These are phyloP conservation scores for Prietella phreatophila DNA, from an alignment of 2,113 vertebrate species.

Conservation along the genomic window DNA sequence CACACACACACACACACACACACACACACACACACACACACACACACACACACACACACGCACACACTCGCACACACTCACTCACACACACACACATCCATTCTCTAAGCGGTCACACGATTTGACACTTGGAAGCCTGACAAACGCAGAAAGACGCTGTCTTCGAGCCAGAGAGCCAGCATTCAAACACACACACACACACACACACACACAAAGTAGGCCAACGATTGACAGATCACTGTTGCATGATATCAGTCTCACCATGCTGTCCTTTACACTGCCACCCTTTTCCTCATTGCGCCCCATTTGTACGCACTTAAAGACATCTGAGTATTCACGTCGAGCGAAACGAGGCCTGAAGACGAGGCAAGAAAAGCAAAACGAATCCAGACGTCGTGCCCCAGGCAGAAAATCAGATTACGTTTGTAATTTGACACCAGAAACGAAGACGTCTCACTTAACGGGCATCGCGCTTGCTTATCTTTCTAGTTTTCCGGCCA, in stretches of 20 bases:
- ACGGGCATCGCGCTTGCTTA: too few relatives aligned
- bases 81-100: background rate
- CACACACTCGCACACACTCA: background rate
- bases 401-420: constrained; percentile 15
- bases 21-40: background rate
- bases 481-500: background rate
- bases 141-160: constrained; percentile 36
- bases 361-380: background rate
- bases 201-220: constrained; percentile 1
- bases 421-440: constrained; percentile 22
- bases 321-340: background rate
- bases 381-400: background rate
- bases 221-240: constrained; percentile 10
- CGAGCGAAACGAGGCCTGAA: constrained; percentile 14
- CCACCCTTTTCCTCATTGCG: background rate
- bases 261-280: background rate
- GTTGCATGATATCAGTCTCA: constrained; percentile 13
- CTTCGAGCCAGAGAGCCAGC: constrained; percentile 46
- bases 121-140: constrained; percentile 46
- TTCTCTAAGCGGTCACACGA: constrained; percentile 41
- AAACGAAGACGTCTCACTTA: constrained; percentile 28
- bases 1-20: constrained; percentile 28
- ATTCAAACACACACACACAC: constrained; percentile 38
- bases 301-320: constrained; percentile 2
- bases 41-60: constrained; percentile 30